Evolutionary conservation across 2,888 invertebrate species (phyloP).

Genomic region (Platycnemis pennipes): DNA sequence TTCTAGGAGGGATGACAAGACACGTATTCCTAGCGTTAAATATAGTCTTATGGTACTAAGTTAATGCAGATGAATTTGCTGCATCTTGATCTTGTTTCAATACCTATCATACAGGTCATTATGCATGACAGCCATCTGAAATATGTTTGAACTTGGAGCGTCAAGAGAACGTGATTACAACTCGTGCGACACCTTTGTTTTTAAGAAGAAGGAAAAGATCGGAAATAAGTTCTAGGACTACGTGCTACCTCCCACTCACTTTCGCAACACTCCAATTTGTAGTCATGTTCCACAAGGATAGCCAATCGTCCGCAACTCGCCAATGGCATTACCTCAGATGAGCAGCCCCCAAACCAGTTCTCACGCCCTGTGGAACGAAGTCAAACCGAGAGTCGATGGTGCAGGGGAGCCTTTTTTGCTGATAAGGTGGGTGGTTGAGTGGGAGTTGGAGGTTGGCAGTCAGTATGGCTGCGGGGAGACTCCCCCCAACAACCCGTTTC

Average conservation of each 20-base stretch:
- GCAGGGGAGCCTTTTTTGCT: background rate
- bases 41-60: too few species aligned
- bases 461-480: background rate
- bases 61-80: too few species aligned
- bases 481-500: background rate
- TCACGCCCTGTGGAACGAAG: background rate
- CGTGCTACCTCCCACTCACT: too few species aligned
- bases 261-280: background rate
- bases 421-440: background rate
- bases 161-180: too few species aligned
- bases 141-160: too few species aligned
- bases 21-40: too few species aligned
- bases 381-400: background rate
- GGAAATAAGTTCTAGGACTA: background rate
- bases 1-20: too few species aligned
- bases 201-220: too few species aligned
- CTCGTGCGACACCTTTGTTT: too few species aligned
- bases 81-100: too few species aligned
- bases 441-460: background rate
- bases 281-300: background rate
- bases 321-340: background rate
- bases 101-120: too few species aligned
- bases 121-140: too few species aligned
- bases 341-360: background rate
- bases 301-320: background rate